Evolutionary conservation across 2,888 invertebrate genomes (phyloP), one percentile per base, ranked within the genome.

Genomic region (Masnerella sp.): DNA sequence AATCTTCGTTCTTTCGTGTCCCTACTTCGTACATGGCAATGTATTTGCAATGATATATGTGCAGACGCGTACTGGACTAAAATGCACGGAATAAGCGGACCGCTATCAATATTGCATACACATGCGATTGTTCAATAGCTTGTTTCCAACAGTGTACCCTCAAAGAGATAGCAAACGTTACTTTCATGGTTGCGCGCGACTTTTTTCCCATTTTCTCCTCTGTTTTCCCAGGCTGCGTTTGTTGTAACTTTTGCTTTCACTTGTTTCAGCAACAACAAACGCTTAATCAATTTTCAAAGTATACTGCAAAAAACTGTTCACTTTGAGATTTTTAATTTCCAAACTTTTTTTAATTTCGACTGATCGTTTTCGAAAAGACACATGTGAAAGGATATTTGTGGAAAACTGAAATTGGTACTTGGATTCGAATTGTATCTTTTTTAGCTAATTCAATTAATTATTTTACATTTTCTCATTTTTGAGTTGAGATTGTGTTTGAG

Each of bases 21-120:
- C 5, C 45, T 43, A 5, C 30, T 38, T 32, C 45, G 40, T 47
- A 12, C 17, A 54, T 45, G 54, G 54, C 47, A 56, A 67, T 56
- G 56, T 56, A 54, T 56, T 52, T 64, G 64, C 64, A 64, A 43
- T 52, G 56, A 54, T 40, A 49, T 28, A 49, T 38, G 49, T 28
- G 47, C 45, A 7, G 12, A 65, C 62, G 42, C 62, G 32, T 20
- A 18, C 5, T 28, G 20, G 20, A 49, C 56, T 49, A 40, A 40
- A 56, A 56, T 67, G 56, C 52, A 64, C 28, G 47, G 47, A 64
- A 54, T 36, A 54, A 54, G 64, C 34, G 34, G 30, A 47, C 34
- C 56, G 47, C 56, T 58, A 67, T 56, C 49, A 51, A 58, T 47
- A 49, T 49, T 56, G 65, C 65, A 67, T 56, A 67, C 56, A 56